phyloP scores from a whole-genome alignment of 2,113 vertebrate genomes.

The Epinephelus lanceolatus region DNA sequence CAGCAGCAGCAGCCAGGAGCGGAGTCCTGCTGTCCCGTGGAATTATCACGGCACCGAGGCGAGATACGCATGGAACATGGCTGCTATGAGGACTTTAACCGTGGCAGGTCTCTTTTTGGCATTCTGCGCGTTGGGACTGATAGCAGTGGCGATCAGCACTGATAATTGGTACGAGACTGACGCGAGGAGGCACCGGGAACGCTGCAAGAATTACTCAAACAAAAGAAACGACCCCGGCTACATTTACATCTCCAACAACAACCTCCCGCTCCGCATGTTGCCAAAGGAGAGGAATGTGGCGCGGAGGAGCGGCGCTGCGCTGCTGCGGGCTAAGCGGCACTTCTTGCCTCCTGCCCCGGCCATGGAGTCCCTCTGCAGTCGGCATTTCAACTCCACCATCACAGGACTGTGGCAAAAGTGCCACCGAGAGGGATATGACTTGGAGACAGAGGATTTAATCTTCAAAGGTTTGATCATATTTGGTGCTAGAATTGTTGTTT shows the following conservation, averaged over 20 bases:
- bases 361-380: slow-evolving; percentile 91
- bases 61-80: slow-evolving; percentile 83
- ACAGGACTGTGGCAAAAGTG: slow-evolving; percentile 92
- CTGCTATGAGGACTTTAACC: slow-evolving; percentile 91
- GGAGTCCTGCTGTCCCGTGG: slow-evolving; percentile 72
- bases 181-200: slow-evolving; percentile 90
- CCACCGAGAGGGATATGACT: slow-evolving; percentile 89
- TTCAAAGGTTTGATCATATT: slow-evolving; percentile 85
- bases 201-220: slow-evolving; percentile 91
- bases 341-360: slow-evolving; percentile 82
- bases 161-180: slow-evolving; percentile 95
- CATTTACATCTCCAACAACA: slow-evolving; percentile 91
- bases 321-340: slow-evolving; percentile 82
- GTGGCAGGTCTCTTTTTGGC: slow-evolving; percentile 90
- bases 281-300: slow-evolving; percentile 76
- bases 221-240: slow-evolving; percentile 91
- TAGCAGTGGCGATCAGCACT: slow-evolving; percentile 91
- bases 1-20: slow-evolving; percentile 56
- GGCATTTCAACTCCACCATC: slow-evolving; percentile 92
- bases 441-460: slow-evolving; percentile 91
- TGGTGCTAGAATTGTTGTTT: slow-evolving; percentile 17
- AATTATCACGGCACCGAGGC: slow-evolving; percentile 64
- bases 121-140: slow-evolving; percentile 89
- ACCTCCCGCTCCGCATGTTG: slow-evolving; percentile 89
- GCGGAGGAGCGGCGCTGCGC: slow-evolving; percentile 57